Conservation (phyloP, 2,797 vertebrate species). For the Okamejei kenojei region DNA sequence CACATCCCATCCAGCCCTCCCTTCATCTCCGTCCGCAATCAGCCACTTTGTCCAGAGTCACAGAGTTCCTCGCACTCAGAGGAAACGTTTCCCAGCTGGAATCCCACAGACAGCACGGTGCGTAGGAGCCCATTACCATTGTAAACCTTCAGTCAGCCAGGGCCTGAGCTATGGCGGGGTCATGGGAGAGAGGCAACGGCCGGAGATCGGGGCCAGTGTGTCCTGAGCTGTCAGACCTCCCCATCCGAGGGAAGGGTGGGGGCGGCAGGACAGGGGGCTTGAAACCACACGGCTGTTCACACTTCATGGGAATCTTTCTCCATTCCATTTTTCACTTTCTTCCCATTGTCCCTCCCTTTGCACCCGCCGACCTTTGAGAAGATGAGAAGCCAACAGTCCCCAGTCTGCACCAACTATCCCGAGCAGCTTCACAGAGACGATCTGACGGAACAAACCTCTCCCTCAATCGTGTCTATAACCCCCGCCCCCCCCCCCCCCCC, state of each 20-base stretch:
- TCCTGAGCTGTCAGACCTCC: neutral
- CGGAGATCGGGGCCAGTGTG: neutral
- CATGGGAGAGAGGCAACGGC: neutral
- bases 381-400: neutral
- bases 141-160: conserved; percentile 21
- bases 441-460: too few species aligned
- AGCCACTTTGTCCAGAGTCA: neutral
- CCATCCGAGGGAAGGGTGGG: neutral
- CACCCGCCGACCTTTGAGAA: neutral
- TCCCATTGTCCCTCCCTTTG: neutral
- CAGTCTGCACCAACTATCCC: neutral
- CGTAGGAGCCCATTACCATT: conserved; percentile 45
- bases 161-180: neutral
- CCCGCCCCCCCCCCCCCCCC: too few species aligned
- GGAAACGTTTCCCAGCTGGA: conserved; percentile 56
- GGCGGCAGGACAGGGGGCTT: neutral
- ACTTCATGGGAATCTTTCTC: conserved; percentile 4
- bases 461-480: too few species aligned
- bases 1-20: neutral
- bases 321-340: neutral
- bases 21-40: neutral
- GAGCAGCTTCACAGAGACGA: neutral
- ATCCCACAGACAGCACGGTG: conserved; percentile 42
- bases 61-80: conserved; percentile 40
- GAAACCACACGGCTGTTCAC: neutral